Base-by-base conservation (phyloP, 1,140 invertebrate genomes). In the Zaprionus camerounensis region DNA sequence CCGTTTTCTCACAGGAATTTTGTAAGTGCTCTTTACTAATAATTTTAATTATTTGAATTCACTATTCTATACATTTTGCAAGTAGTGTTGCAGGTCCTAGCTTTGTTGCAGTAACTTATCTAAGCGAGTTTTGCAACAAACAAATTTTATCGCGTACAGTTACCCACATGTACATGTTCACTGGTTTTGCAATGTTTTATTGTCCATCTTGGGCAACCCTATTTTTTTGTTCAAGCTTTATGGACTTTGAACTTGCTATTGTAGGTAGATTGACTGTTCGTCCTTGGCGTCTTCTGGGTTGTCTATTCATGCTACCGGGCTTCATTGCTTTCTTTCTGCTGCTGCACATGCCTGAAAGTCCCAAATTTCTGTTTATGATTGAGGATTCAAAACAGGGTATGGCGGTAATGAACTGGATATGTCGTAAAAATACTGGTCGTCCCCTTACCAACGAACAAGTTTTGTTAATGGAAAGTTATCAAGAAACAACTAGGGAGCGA, bases 81-180 rank as follows among this genome's bases (percentile, higher is more conserved):
- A 26, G 12, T 31, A 87, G 83, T 61, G 83, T 87, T 38, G 80
- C 80, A 1, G 83, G 80, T 53, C 83, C 83, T 0, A 87, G 83
- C 44, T 87, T 87, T 46, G 80, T 82, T 5, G 83, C 80, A 20
- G 71, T 70, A 9, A 87, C 83, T 9, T 87, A 82, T 11, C 71
- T 87, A 0, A 82, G 83, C 46, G 83, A 87, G 38, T 87, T 87
- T 56, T 87, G 83, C 28, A 80, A 74, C 20, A 76, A 72, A 22
- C 49, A 72, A 51, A 82, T 87, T 24, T 36, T 87, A 46, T 57
- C 71, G 5, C 80, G 83, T 2, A 17, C 49, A 5, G 44, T 87
- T 1, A 82, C 83, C 2, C 73, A 87, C 38, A 67, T 87, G 83
- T 87, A 80, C 36, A 87, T 87, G 83, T 87, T 87, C 15, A 81